Conservation (phyloP, 2,113 vertebrate genomes). For the Gadus chalcogrammus region DNA sequence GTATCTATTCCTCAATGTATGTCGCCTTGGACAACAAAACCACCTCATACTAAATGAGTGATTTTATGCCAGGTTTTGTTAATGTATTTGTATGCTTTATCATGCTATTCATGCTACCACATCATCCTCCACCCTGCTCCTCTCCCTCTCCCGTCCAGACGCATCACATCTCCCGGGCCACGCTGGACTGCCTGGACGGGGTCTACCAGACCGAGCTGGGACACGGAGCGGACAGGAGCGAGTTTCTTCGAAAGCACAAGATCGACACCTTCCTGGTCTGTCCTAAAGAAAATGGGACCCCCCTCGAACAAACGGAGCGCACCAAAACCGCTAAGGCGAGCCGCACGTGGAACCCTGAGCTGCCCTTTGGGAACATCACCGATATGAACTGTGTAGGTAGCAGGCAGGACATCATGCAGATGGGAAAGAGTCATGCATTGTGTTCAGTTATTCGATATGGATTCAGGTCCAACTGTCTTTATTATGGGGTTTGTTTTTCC, state of each 20-base stretch:
- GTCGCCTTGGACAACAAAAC: no score
- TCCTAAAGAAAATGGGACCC: constrained; percentile 32
- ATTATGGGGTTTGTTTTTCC: no score
- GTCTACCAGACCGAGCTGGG: constrained; percentile 71
- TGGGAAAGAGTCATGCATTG: no score
- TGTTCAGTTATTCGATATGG: no score
- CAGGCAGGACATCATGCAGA: not conserved
- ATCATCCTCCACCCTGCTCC: not conserved
- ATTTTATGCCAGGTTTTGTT: no score
- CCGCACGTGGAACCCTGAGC: constrained; percentile 54
- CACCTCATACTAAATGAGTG: no score
- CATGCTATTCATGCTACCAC: no score
- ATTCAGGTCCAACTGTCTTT: no score
- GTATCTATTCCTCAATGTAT: no score
- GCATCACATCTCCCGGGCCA: constrained; percentile 76
- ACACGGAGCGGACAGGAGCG: constrained; percentile 64
- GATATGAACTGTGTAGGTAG: constrained; percentile 71
- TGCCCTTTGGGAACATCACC: constrained; percentile 51
- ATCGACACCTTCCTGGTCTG: constrained; percentile 78
- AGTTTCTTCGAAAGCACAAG: constrained; percentile 69
- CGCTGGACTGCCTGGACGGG: constrained; percentile 68
- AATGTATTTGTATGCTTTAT: no score
- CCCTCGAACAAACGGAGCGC: constrained; percentile 10
- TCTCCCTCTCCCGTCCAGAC: constrained; percentile 39
- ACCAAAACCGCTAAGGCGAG: constrained; percentile 42